Base-by-base conservation (phyloP, 2,888 invertebrate species). In the Meteorus cinctellus region DNA sequence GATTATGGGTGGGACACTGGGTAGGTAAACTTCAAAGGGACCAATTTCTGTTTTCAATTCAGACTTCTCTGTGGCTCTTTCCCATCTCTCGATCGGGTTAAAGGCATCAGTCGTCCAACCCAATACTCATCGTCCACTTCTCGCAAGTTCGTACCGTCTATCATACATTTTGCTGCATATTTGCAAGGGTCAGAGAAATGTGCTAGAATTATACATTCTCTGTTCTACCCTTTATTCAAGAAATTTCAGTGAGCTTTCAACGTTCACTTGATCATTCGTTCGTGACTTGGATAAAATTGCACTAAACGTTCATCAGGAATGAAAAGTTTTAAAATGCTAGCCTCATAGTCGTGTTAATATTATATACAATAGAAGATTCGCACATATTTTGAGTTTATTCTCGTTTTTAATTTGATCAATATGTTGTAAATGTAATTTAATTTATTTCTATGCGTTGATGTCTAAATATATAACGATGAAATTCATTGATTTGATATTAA, bases 41-140 rank as follows among this genome's bases (percentile, higher is more conserved):
- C 85, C 87, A 85, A 87, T 88, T 86, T 84, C 85, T 84, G 84
- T 86, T 88, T 88, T 88, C 86, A 86, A 87, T 89, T 88, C 86
- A 83, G 81, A 81, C 31, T 29, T 62, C 75, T 81, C 77, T 66
- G 73, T 19, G n/a, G 24, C 55, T 55, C 19, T 55, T 55, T 19
- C 24, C 8, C 55, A 6, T 69, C 69, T 71, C 36, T 51, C 24
- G 24, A 45, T 36, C 34, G 63, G 34, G 55, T 85, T 81, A 84
- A 86, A 85, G 82, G 84, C 80, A 74, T 55, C 79, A 55, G 24
- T 66, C 70, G 16, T 34, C 48, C 62, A 19, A n/a, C 41, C 48
- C 68, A 55, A 68, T 55, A 65, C 62, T 48, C 41, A 29, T 65
- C 31, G 55, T 48, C 69, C 45, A 69, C 31, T 24, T 41, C 69